These are phyloP conservation scores for Bactericera cockerelli DNA, from an alignment of 1,140 invertebrate species.

Conservation along the genomic window DNA sequence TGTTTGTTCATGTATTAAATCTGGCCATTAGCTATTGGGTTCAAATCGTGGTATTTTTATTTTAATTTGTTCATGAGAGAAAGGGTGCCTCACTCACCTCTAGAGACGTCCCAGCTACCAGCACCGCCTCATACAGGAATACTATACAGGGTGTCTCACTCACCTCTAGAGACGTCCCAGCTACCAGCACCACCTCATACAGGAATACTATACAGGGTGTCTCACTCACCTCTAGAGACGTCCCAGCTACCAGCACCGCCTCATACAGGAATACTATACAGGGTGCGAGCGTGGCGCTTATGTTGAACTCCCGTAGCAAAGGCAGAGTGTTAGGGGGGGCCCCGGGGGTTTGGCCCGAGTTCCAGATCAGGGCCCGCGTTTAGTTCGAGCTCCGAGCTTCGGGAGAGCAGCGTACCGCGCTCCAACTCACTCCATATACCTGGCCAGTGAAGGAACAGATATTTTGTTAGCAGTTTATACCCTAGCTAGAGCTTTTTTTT, in stretches of 20 bases:
- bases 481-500: too few relatives aligned
- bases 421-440: conserved; percentile 15
- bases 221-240: conserved; percentile 62
- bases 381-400: conserved; percentile 26
- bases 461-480: too few relatives aligned
- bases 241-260: conserved; percentile 48
- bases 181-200: conserved; percentile 40
- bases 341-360: conserved; percentile 28
- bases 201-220: conserved; percentile 25
- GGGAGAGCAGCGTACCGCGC: neutral
- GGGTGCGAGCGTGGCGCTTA: conserved; percentile 58
- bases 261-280: conserved; percentile 46
- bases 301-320: conserved; percentile 31
- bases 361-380: conserved; percentile 82
- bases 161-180: conserved; percentile 60
- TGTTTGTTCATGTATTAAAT: too few relatives aligned
- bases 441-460: too few relatives aligned
- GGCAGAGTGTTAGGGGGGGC: conserved; percentile 12
- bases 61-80: too few relatives aligned
- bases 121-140: conserved; percentile 33
- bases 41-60: too few relatives aligned
- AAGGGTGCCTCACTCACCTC: conserved; percentile 42
- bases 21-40: too few relatives aligned
- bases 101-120: conserved; percentile 56
- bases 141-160: conserved; percentile 31